Evolutionary conservation across 2,797 vertebrate genomes (phyloP), one percentile per base, ranked within the genome.

Genomic region (Sparidentex hasta): DNA sequence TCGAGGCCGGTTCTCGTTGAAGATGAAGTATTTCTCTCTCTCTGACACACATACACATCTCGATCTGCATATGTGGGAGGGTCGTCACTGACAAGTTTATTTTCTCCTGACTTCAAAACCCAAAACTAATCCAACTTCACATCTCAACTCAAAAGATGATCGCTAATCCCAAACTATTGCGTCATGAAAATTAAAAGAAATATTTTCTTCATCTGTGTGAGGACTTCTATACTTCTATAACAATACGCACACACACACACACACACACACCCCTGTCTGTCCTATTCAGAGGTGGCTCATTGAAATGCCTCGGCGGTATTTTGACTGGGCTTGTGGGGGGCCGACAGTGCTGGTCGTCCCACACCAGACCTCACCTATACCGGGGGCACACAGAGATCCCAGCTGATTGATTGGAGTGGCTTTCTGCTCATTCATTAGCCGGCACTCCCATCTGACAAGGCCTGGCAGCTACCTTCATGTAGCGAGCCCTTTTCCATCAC

Each of bases 371-470:
- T 96, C 91, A 92, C 94, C 95, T 93, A 91, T 91, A 95, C 92
- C 88, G 59, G 87, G 92, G 93, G 93, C 93, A 93, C 93, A 94
- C 94, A 94, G 93, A 94, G 93, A 95, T 93, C 90, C 92, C 71
- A 84, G 88, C 92, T 95, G 94, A 96, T 94, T 95, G 93, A 95
- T 94, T 92, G 93, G 92, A 92, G 92, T 86, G 92, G 87, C 86
- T 95, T 94, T 93, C 89, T 93, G 93, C 94, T 96, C 95, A 95
- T 95, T 95, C 95, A 94, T 95, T 95, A 96, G 92, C 95, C 94
- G 86, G 90, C 85, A 87, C 93, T 51, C 38, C 92, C 93, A 92
- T 94, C 95, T 96, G 95, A 93, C 93, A 94, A 95, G 95, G 92
- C 93, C 94, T 96, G 94, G 95, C 96, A 96, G 94, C 95, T 95